phyloP scores from a whole-genome alignment of 2,113 vertebrate species.

The Trachemys scripta region DNA sequence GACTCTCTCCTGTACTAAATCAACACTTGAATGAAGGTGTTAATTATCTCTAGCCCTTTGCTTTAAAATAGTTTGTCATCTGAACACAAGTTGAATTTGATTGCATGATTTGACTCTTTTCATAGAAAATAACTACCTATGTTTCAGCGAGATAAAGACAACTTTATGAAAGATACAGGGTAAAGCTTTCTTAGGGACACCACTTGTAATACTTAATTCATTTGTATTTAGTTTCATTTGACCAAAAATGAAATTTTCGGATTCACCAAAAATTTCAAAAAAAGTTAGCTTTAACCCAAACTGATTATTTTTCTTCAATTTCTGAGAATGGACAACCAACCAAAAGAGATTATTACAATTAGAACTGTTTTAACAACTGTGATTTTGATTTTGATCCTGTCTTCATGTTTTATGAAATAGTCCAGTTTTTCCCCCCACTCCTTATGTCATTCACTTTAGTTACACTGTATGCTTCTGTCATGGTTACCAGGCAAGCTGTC shows the following conservation, averaged over 20 bases:
- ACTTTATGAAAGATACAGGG: neutral
- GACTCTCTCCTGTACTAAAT: neutral
- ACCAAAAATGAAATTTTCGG: neutral
- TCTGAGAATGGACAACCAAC: neutral
- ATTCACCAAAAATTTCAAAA: neutral
- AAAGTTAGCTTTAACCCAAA: neutral
- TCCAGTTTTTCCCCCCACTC: fast-evolving
- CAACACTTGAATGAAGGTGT: neutral
- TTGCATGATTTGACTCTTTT: neutral
- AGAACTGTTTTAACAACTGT: neutral
- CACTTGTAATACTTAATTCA: neutral
- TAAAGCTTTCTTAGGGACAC: neutral
- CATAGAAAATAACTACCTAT: neutral
- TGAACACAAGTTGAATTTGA: conserved; percentile 12
- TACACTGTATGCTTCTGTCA: neutral
- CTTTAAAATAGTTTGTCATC: conserved; percentile 30
- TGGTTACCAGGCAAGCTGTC: neutral
- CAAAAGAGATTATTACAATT: neutral
- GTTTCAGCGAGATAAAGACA: neutral
- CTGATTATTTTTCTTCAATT: neutral
- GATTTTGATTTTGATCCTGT: neutral
- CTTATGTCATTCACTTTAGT: neutral
- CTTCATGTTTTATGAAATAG: neutral
- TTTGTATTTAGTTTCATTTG: neutral
- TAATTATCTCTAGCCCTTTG: conserved; percentile 23